Evolutionary conservation across 2,113 vertebrate genomes (phyloP).

Genomic region (Rallus limicola): DNA sequence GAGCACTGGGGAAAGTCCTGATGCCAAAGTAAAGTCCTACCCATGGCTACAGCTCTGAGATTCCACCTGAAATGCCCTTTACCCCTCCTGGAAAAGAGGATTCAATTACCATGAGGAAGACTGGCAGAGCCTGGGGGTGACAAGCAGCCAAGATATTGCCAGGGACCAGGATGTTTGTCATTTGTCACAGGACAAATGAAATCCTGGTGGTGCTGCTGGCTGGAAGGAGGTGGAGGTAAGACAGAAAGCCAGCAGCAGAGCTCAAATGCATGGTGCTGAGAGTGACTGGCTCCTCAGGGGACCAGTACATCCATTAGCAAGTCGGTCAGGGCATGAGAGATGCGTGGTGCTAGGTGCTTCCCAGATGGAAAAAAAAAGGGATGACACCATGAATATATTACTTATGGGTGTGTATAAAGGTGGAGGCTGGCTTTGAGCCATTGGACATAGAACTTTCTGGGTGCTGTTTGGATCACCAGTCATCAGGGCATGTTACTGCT

Average conservation of each 20-base stretch:
- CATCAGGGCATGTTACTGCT: not conserved
- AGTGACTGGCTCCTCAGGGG: not conserved
- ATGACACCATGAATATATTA: not conserved
- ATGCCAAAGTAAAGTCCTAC: not conserved
- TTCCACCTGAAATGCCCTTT: not conserved
- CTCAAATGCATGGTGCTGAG: fast-evolving
- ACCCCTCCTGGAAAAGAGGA: not conserved
- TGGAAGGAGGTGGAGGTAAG: constrained; percentile 11
- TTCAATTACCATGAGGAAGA: not conserved
- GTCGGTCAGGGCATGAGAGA: not conserved
- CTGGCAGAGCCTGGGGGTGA: not conserved
- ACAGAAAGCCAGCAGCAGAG: not conserved
- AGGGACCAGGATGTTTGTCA: not conserved
- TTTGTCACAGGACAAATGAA: not conserved
- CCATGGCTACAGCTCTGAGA: not conserved
- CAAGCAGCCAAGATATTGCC: not conserved
- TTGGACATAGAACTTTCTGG: not conserved
- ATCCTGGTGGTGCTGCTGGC: not conserved
- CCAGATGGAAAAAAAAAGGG: not conserved
- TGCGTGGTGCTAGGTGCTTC: not conserved
- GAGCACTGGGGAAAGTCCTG: not conserved
- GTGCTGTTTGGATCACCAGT: not conserved
- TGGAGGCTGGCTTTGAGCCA: not conserved
- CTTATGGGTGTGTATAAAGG: not conserved
- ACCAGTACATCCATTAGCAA: no score